Base-by-base conservation (phyloP, 2,797 vertebrate genomes). In the Sebastes variabilis region DNA sequence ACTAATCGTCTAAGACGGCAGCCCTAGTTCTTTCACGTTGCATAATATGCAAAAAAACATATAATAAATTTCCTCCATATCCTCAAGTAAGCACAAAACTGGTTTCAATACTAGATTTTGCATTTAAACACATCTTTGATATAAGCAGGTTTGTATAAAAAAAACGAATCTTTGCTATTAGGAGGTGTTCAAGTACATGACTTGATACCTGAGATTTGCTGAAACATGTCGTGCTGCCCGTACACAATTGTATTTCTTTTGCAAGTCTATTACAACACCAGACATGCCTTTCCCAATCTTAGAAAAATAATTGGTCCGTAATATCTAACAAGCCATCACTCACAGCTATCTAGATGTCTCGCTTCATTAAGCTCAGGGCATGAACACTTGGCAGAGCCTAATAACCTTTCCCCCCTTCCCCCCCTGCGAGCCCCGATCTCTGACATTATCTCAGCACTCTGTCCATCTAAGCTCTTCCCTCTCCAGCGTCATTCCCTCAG, bases 331-430 rank as follows among this genome's bases (percentile, higher is more conserved):
- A 56, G 64, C 29, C 64, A 76, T 77, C 62, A 81, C 59, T 81
- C 77, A 84, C 49, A 81, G 49, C 25, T 29, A 58, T 88, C 61
- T 32, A 24, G 22, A 62, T 24, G 61, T 85, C 58, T 75, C 58
- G 73, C 80, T 82, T 89, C 79, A 90, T 79, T 87, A 75, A 84
- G 65, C 52, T 9, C 30, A 38, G 66, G 72, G 77, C 75, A 91
- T 72, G 60, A 86, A 80, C 32, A 77, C 42, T 72, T 87, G 76
- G 75, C 79, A 80, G 61, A 42, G 22, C 68, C 52, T 8, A 80
- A 59, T 9, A 49, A 27, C 13, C 13, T n/a, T 52, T 22, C 18
- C 13, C 13, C 18, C 24, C 24, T n/a, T 24, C 24, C 24, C 9
- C 1, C 6, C 14, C 27, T 1, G 0, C 38, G 38, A 49, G 61